These are phyloP conservation scores for Entomobrya multifasciata DNA, from an alignment of 2,888 invertebrate species.

Conservation along the genomic window DNA sequence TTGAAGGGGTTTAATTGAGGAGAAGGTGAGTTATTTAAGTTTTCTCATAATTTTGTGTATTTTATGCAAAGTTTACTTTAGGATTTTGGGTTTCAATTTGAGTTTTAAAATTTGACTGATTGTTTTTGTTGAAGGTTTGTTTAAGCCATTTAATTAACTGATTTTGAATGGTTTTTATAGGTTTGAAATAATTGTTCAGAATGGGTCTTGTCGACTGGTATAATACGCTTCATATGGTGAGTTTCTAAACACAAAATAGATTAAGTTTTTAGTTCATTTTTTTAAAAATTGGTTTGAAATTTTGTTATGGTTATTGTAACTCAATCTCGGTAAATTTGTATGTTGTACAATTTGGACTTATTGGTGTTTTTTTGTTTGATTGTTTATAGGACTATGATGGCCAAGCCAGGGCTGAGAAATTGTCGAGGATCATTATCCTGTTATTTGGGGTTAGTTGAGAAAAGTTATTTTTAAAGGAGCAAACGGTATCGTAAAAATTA, in stretches of 20 bases:
- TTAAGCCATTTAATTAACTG: neutral
- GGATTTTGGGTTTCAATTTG: neutral
- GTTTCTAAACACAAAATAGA: conserved; percentile 24
- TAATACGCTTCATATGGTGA: conserved; percentile 81
- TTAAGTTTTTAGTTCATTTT: conserved; percentile 18
- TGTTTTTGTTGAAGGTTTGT: neutral
- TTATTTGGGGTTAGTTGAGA: conserved; percentile 88
- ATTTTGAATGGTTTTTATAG: neutral
- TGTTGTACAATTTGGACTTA: too few species aligned
- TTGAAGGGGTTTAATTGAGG: neutral
- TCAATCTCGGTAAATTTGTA: too few species aligned
- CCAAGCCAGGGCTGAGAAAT: conserved; percentile 93
- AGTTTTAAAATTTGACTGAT: neutral
- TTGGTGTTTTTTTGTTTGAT: conserved; percentile 62
- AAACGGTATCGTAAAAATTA: too few species aligned
- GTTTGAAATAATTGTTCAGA: too few species aligned
- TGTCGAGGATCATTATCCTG: conserved; percentile 94
- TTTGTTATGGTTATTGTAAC: too few species aligned
- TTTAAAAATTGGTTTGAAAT: conserved; percentile 6
- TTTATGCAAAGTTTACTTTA: neutral
- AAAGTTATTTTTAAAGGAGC: neutral
- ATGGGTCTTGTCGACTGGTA: conserved; percentile 78
- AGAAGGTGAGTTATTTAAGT: neutral
- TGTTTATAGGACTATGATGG: conserved; percentile 91
- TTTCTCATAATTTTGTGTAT: neutral